Evolutionary conservation across 1,140 invertebrate species (phyloP).

Genomic region (Adoxophyes honmai): DNA sequence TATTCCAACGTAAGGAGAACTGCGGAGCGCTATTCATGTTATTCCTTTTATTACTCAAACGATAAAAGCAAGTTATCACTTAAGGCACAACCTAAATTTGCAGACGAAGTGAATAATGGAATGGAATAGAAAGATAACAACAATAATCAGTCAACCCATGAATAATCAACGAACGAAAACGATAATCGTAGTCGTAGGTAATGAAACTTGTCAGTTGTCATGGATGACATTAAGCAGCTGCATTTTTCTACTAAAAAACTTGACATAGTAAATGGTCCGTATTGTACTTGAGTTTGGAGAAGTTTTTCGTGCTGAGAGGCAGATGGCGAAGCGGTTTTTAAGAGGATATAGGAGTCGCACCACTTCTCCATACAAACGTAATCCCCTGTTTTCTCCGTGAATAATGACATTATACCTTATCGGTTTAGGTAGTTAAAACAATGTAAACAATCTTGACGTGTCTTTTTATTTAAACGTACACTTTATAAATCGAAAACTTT

Average conservation of each 20-base stretch:
- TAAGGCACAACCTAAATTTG: background rate
- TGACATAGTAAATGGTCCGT: background rate
- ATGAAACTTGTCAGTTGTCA: constrained; percentile 7
- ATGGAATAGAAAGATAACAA: constrained; percentile 12
- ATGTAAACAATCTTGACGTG: too few species aligned
- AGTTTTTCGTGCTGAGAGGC: too few species aligned
- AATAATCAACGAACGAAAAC: constrained; percentile 16
- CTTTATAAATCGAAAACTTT: too few species aligned
- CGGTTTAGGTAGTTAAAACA: too few species aligned
- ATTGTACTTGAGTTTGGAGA: background rate
- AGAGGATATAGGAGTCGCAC: too few species aligned
- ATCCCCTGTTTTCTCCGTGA: too few species aligned
- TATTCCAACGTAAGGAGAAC: constrained; percentile 72
- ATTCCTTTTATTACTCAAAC: constrained; percentile 16
- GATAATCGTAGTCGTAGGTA: constrained; percentile 7
- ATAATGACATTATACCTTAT: too few species aligned
- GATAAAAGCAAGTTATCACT: constrained; percentile 8
- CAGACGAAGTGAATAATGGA: background rate
- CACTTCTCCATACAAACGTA: too few species aligned
- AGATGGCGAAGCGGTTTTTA: too few species aligned
- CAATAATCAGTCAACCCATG: constrained; percentile 7
- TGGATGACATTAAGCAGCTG: background rate
- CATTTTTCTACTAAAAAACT: background rate
- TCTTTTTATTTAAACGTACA: too few species aligned
- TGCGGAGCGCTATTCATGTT: constrained; percentile 69